Evolutionary conservation across 2,113 vertebrate genomes (phyloP).

Genomic region (Pangasianodon gigas): DNA sequence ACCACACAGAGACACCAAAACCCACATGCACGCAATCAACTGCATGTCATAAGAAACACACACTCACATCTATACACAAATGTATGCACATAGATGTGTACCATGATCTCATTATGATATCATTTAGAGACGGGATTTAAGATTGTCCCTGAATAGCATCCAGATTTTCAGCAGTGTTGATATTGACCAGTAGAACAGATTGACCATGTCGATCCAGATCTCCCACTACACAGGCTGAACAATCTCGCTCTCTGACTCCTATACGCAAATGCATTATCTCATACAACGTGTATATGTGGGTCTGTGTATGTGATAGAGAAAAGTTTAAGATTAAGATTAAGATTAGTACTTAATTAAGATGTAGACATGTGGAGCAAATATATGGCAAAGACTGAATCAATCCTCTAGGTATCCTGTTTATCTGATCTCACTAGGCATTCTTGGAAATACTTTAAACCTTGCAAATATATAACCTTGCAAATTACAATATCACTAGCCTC

Average conservation of each 20-base stretch:
- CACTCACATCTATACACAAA: slow-evolving; percentile 6
- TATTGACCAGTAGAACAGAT: slow-evolving; percentile 25
- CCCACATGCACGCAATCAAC: slow-evolving; percentile 6
- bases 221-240: slow-evolving; percentile 8
- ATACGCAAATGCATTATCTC: slow-evolving; percentile 2
- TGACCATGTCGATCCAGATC: slow-evolving; percentile 34
- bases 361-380: neutral
- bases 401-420: neutral
- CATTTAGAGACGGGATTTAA: slow-evolving; percentile 30
- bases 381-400: neutral
- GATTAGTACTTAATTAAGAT: neutral
- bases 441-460: neutral
- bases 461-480: neutral
- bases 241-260: slow-evolving; percentile 12
- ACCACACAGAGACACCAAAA: slow-evolving; percentile 10
- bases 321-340: neutral
- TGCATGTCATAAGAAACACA: slow-evolving; percentile 16
- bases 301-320: neutral
- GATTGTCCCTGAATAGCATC: slow-evolving; percentile 26
- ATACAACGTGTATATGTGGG: neutral
- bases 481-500: neutral
- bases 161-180: slow-evolving; percentile 17
- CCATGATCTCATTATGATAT: slow-evolving; percentile 33
- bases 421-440: neutral
- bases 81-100: slow-evolving; percentile 2